Evolutionary conservation across 2,888 invertebrate species (phyloP).

Genomic region (Brenthis ino): DNA sequence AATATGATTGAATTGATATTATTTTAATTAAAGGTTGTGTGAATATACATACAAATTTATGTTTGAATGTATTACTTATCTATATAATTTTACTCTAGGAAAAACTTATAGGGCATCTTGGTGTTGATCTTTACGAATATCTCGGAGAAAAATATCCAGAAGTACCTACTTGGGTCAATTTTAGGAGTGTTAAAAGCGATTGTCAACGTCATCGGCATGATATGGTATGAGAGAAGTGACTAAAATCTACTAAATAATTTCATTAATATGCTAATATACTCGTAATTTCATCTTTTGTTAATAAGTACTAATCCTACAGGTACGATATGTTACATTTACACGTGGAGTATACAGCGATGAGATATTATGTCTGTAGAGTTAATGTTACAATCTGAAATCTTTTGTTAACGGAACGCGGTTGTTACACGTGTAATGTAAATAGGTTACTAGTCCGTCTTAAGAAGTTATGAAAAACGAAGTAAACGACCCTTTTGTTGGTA

Average conservation of each 20-base stretch:
- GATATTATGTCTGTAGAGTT: too few species aligned
- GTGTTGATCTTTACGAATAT: constrained; percentile 99
- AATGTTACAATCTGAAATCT: neutral
- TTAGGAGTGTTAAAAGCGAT: constrained; percentile 99
- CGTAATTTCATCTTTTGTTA: too few species aligned
- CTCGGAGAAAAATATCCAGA: constrained; percentile 99
- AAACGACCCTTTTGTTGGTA: constrained; percentile 4
- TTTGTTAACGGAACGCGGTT: constrained; percentile 11
- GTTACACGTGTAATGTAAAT: constrained; percentile 26
- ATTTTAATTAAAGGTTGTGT: too few species aligned
- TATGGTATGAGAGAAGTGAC: too few species aligned
- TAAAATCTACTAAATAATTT: too few species aligned
- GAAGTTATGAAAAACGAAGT: constrained; percentile 14
- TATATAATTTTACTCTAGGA: constrained; percentile 82
- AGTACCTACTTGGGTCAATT: constrained; percentile 98
- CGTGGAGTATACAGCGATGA: neutral
- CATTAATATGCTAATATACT: too few species aligned
- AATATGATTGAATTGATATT: too few species aligned
- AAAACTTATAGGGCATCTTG: constrained; percentile 99
- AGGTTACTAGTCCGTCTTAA: constrained; percentile 27
- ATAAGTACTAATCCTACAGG: too few species aligned
- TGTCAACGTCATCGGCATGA: constrained; percentile 99
- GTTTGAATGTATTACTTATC: neutral
- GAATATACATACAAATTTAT: too few species aligned
- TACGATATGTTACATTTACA: neutral